Evolutionary conservation across 2,113 vertebrate genomes (phyloP), one percentile per base, ranked within the genome.

Genomic region (Eleginops maclovinus): DNA sequence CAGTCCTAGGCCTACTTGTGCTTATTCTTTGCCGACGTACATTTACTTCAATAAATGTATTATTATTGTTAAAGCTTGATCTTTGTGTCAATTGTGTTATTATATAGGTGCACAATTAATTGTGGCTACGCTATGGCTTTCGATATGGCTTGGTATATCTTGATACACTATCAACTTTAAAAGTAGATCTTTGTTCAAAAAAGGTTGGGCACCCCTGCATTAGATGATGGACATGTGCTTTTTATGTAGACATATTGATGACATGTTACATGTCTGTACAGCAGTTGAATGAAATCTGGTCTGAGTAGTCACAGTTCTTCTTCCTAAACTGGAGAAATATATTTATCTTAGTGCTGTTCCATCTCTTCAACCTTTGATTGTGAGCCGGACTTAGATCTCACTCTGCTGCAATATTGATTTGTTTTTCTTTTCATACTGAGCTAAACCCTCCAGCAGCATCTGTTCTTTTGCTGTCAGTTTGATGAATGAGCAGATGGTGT

Each of bases 351-450:
- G 14, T 63, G 36, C 19, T 40, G 2, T 58, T 44, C 31, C 24
- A 31, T 9, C 55, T 68, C 40, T 19, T 4, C 22, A 44, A 41
- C 10, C 22, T 15, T 44, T 43, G 4, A 44, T 46, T 17, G 3
- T 24, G 26, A 66, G 56, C 22, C 19, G 6, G 31, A 36, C 43
- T n/a, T 75, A 22, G 40, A 41, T 64, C 41, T 49, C 4, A 49
- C n/a, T 63, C 77, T 66, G 56, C 24, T 51, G 46, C 24, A 49
- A 5, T 75, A 65, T 58, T 70, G 63, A 79, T 68, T 46, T 75
- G 17, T 84, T 59, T 60, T 24, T 66, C 21, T 69, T 46, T 41
- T 69, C 62, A 46, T 24, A n/a, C 41, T 36, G 49, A 72, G 51
- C 60, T 53, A 62, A 17, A 49, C 43, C 55, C 58, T 43, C 17